Evolutionary conservation across 2,113 vertebrate species (phyloP).

Genomic region (Dicaeum eximium): DNA sequence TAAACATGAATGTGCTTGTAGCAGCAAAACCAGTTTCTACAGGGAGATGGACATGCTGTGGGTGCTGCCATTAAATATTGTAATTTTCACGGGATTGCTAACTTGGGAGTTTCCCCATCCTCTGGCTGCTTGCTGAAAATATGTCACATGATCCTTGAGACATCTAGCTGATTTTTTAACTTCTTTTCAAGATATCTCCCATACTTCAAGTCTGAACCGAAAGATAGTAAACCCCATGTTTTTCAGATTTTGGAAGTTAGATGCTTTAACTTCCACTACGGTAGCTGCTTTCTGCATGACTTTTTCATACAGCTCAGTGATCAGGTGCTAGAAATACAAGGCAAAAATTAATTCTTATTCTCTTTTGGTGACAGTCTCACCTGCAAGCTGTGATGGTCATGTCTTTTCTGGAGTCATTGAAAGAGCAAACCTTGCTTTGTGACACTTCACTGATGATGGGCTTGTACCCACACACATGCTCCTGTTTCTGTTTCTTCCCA

Average conservation of each 20-base stretch:
- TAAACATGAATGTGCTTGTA: slow-evolving; percentile 36
- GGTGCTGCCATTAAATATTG: neutral
- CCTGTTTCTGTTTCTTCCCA: neutral
- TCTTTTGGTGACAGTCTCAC: neutral
- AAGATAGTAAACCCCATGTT: neutral
- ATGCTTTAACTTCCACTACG: neutral
- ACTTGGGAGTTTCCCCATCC: neutral
- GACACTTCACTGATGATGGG: neutral
- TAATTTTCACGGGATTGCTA: neutral
- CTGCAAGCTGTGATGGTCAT: neutral
- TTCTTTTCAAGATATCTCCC: neutral
- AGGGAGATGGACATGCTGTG: neutral
- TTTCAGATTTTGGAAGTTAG: neutral
- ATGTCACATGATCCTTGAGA: neutral
- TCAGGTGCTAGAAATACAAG: neutral
- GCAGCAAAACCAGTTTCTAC: slow-evolving; percentile 45
- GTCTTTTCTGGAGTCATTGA: neutral
- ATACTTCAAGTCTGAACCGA: neutral
- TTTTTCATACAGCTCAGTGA: neutral
- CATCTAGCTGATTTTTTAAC: neutral
- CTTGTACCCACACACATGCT: neutral
- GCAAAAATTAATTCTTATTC: neutral
- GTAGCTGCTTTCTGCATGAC: neutral
- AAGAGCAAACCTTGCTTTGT: neutral
- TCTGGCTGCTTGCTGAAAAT: neutral